A percentile compares a stretch with the other conserved stretches of the same genome.
These are phyloP conservation scores for Diaprepes abbreviatus DNA, from an alignment of 2,888 invertebrate species.

Conservation along the genomic window DNA sequence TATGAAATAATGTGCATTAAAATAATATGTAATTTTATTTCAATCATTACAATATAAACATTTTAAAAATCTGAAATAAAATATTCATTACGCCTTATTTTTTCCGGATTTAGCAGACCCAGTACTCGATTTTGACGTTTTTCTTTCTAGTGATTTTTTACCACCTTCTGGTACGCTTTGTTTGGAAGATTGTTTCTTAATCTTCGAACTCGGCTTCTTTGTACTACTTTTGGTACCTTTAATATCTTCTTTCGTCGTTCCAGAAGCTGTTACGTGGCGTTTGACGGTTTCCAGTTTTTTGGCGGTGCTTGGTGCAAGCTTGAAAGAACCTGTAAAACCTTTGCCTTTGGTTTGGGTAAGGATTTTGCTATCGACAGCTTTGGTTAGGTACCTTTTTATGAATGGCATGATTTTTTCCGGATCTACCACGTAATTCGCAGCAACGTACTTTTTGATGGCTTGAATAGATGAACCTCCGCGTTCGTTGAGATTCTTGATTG, in stretches of 20 bases:
- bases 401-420: slow-evolving; percentile 72
- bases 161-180: background rate
- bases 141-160: background rate
- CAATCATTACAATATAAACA: background rate
- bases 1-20: too few species aligned
- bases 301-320: slow-evolving; percentile 61
- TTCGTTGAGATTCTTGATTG: slow-evolving; percentile 71
- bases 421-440: slow-evolving; percentile 73
- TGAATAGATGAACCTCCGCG: slow-evolving; percentile 72
- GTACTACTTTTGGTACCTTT: slow-evolving; percentile 40
- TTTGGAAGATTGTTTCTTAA: slow-evolving; percentile 12
- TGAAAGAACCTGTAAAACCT: slow-evolving; percentile 70
- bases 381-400: slow-evolving; percentile 74
- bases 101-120: background rate
- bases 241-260: slow-evolving; percentile 46
- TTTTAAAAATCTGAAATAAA: background rate
- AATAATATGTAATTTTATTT: background rate
- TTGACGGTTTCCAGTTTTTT: slow-evolving; percentile 28
- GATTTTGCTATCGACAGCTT: slow-evolving; percentile 70
- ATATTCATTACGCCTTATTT: background rate
- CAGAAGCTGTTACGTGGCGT: slow-evolving; percentile 41
- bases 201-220: slow-evolving; percentile 17
- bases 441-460: slow-evolving; percentile 77
- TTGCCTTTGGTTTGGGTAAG: slow-evolving; percentile 72
- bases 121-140: background rate